Conservation (phyloP, 1,140 invertebrate genomes). For the Theocolax elegans region DNA sequence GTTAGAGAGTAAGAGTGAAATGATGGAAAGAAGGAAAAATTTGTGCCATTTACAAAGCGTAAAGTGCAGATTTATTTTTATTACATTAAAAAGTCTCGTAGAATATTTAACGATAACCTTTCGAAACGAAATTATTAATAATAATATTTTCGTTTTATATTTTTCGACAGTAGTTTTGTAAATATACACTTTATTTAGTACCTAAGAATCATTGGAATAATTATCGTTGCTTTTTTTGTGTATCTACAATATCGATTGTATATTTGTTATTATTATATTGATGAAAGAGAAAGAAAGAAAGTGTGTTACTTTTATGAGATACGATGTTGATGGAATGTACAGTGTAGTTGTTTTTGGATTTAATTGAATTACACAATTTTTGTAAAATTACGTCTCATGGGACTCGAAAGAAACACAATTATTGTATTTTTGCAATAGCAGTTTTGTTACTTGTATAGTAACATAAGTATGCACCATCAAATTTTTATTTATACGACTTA, state of each 20-base stretch:
- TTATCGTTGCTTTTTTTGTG: background rate
- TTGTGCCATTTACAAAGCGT: constrained; percentile 40
- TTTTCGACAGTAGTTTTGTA: constrained; percentile 33
- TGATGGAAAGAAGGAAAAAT: constrained; percentile 13
- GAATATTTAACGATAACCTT: background rate
- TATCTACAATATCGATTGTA: constrained; percentile 16
- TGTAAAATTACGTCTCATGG: too few species aligned
- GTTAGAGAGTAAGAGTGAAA: too few species aligned
- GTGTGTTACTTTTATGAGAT: constrained; percentile 5
- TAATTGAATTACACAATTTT: too few species aligned
- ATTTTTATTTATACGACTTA: too few species aligned
- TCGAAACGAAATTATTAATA: constrained; percentile 17
- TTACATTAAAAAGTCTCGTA: constrained; percentile 15
- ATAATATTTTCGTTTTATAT: constrained; percentile 25
- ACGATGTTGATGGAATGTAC: background rate
- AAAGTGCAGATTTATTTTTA: constrained; percentile 36
- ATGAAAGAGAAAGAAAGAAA: constrained; percentile 4
- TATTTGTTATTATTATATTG: constrained; percentile 33
- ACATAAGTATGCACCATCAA: too few species aligned
- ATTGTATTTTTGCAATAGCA: too few species aligned
- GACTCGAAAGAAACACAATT: too few species aligned
- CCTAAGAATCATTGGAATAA: background rate
- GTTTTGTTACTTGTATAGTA: too few species aligned
- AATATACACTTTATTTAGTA: constrained; percentile 30
- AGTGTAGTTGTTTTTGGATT: too few species aligned